Evolutionary conservation across 2,113 vertebrate species (phyloP), one percentile per base, ranked within the genome.

Genomic region (Lutjanus erythropterus): DNA sequence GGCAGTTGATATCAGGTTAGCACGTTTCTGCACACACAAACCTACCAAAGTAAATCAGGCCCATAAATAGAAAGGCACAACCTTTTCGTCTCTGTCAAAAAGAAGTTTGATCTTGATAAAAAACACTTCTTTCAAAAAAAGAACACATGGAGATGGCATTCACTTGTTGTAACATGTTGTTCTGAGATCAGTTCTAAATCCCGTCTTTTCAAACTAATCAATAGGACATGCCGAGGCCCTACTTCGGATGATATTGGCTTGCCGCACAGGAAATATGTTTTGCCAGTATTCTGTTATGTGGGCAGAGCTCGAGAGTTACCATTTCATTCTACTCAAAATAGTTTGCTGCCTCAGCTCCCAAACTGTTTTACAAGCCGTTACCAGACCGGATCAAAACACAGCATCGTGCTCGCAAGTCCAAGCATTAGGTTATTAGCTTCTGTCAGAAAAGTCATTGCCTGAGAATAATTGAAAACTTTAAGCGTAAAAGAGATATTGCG

Each of bases 401-500:
- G 64, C 23, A 29, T 31, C 6, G 12, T 50, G 64, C 70, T 73
- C 35, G 42, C 58, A 75, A 72, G 16, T 65, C 49, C 68, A 81
- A 73, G 60, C 50, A 55, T 15, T 76, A 59, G 74, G 84, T 77
- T 75, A 78, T 75, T 71, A 66, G 37, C 44, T 72, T 46, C 42
- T 66, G 64, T 84, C 77, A 37, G 55, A 75, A 75, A 85, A 39
- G 60, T 49, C 53, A 78, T 80, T 69, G 69, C 27, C 71, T 35
- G 4, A 19, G 66, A 83, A 76, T 80, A 86, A 83, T 81, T 76
- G 37, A 55, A 88, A 87, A 73, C 29, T 44, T 71, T 9, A 47
- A 71, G 47, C 5, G 9, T 72, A 70, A 71, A 81, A 23, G 44
- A 87, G 62, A 88, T 79, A 56, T 81, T 37, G 60, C 18, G 14